Conservation (phyloP, 2,888 invertebrate species). For the Eupelmus urozonus region DNA sequence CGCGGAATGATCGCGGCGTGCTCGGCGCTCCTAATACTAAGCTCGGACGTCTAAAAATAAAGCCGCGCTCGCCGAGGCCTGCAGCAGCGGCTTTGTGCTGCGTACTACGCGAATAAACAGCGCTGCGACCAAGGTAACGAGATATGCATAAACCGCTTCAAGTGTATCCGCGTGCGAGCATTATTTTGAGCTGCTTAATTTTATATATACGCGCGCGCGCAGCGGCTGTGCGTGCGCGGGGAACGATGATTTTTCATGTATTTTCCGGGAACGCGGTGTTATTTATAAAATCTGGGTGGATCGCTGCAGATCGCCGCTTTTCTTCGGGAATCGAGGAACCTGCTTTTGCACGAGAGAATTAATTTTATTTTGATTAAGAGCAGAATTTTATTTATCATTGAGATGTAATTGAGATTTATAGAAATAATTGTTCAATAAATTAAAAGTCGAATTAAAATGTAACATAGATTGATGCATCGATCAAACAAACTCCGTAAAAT, state of each 20-base stretch:
- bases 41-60: conserved; percentile 44
- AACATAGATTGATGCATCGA: no score
- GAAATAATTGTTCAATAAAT: no score
- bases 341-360: no score
- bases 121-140: conserved; percentile 56
- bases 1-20: no score
- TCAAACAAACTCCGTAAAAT: no score
- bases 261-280: conserved; percentile 29
- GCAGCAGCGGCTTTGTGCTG: background rate
- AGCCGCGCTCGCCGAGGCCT: conserved; percentile 21
- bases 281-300: conserved; percentile 21
- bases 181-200: conserved; percentile 50
- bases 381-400: no score
- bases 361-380: no score
- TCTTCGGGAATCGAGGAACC: background rate
- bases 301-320: background rate
- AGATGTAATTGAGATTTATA: no score
- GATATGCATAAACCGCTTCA: conserved; percentile 54
- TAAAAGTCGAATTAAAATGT: no score
- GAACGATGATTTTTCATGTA: conserved; percentile 25
- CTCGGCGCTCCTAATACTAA: background rate
- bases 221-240: no score
- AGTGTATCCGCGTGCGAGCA: conserved; percentile 32
- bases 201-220: background rate
- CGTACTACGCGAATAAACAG: conserved; percentile 46